A percentile compares a stretch with the other conserved stretches of the same genome.
phyloP scores from a whole-genome alignment of 2,113 vertebrate species.

The Lates calcarifer region DNA sequence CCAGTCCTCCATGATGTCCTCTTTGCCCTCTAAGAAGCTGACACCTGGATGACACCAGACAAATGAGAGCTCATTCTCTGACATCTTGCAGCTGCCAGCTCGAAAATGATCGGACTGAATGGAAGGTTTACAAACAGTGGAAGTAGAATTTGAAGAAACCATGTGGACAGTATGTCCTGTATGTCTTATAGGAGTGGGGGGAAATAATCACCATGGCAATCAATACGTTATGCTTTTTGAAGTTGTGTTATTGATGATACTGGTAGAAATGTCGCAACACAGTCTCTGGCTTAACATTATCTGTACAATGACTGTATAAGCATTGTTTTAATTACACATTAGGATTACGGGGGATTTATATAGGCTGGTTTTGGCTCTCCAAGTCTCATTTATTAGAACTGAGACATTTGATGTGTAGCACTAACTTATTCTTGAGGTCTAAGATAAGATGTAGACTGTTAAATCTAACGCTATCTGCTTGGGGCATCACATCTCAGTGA shows the following conservation, averaged over 20 bases:
- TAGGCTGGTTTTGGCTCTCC: too few species aligned
- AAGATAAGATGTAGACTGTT: background rate
- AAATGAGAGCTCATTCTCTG: background rate
- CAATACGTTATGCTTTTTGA: background rate
- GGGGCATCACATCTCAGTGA: too few species aligned
- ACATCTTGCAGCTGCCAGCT: background rate
- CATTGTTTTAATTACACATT: background rate
- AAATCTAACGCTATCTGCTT: background rate
- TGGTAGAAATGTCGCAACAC: too few species aligned
- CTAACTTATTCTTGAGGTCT: background rate
- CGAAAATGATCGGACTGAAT: background rate
- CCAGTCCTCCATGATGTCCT: constrained; percentile 90
- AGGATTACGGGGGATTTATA: background rate
- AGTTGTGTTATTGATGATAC: too few species aligned
- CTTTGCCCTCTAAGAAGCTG: constrained; percentile 90
- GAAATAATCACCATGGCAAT: background rate
- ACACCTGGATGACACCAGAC: constrained; percentile 83
- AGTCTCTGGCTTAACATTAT: too few species aligned
- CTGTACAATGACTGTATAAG: background rate
- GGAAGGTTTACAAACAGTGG: background rate
- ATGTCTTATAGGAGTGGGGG: background rate
- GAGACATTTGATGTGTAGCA: background rate
- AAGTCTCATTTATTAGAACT: too few species aligned
- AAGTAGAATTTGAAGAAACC: background rate
- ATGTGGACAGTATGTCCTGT: background rate